These are phyloP conservation scores for Leptinotarsa tumamoca DNA, from an alignment of 2,888 invertebrate genomes.

Conservation along the genomic window DNA sequence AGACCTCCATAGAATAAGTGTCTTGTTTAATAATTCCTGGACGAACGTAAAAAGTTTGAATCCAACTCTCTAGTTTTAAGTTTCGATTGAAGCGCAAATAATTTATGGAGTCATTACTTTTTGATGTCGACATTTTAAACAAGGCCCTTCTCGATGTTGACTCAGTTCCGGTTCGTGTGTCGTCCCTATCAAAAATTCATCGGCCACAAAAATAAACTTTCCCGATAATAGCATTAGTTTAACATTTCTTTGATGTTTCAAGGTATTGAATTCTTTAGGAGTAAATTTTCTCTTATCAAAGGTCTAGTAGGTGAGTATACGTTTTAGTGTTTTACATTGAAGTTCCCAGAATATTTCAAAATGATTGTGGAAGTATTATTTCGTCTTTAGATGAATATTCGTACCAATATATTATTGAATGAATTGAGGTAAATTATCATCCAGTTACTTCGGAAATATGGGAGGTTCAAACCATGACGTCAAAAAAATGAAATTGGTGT, in stretches of 20 bases:
- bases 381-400: too few relatives aligned
- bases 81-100: slow-evolving; percentile 61
- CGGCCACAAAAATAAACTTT: slow-evolving; percentile 57
- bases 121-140: slow-evolving; percentile 62
- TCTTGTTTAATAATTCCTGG: slow-evolving; percentile 56
- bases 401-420: too few relatives aligned
- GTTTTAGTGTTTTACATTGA: slow-evolving; percentile 1
- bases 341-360: background rate
- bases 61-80: slow-evolving; percentile 53
- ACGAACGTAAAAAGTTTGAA: slow-evolving; percentile 57
- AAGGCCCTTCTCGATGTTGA: slow-evolving; percentile 51
- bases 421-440: too few relatives aligned
- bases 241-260: slow-evolving; percentile 52
- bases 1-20: background rate
- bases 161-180: slow-evolving; percentile 60
- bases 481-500: too few relatives aligned
- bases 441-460: too few relatives aligned
- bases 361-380: too few relatives aligned
- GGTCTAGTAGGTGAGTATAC: slow-evolving; percentile 14
- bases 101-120: slow-evolving; percentile 59
- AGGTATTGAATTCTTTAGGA: slow-evolving; percentile 51
- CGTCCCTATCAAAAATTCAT: slow-evolving; percentile 60
- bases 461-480: too few relatives aligned
- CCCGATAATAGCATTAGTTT: slow-evolving; percentile 49
- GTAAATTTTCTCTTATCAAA: slow-evolving; percentile 49